Evolutionary conservation across 2,888 invertebrate species (phyloP), one percentile per base, ranked within the genome.

Genomic region (Drosophila merina): DNA sequence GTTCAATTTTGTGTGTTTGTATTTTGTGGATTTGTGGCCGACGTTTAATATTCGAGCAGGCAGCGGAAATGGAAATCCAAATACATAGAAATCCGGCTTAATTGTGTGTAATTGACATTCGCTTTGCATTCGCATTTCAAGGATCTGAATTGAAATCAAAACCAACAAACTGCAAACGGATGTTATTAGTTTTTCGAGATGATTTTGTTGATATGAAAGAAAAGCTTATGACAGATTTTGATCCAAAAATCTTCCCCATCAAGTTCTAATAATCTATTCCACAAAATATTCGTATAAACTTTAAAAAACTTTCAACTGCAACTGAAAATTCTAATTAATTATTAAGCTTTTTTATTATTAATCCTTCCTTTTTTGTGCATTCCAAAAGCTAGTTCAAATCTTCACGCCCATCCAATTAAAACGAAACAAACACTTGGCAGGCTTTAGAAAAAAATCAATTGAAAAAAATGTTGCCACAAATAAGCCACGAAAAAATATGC

Each of bases 81-180:
- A 82, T 74, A 76, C 76, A 78, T 75, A 60, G 67, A 76, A 86
- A 75, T 70, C 44, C 72, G 68, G 71, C 78, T 75, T 83, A 83
- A 86, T 83, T 86, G 80, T 74, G 68, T 75, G 73, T 86, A 86
- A 83, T 83, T 83, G 86, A 83, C 78, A 83, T 70, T 57, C 77
- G 74, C 59, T 70, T 38, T 62, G 47, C 40, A 70, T 62, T 55
- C 48, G 55, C 64, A 42, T 72, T 71, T 68, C 70, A 66, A 80
- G 63, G 68, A 63, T 33, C 54, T 10, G 47, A 31, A 64, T 54
- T 45, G 31, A 63, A 54, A 64, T 64, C 47, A 40, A 76, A 73
- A 72, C 72, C 60, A 47, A 69, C 60, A 75, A 75, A 62, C 70
- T 75, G 40, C 78, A 76, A 71, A 76, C 78, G 76, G 76, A 76